Conservation (phyloP, 2,888 invertebrate species). For the Thelaira solivaga region DNA sequence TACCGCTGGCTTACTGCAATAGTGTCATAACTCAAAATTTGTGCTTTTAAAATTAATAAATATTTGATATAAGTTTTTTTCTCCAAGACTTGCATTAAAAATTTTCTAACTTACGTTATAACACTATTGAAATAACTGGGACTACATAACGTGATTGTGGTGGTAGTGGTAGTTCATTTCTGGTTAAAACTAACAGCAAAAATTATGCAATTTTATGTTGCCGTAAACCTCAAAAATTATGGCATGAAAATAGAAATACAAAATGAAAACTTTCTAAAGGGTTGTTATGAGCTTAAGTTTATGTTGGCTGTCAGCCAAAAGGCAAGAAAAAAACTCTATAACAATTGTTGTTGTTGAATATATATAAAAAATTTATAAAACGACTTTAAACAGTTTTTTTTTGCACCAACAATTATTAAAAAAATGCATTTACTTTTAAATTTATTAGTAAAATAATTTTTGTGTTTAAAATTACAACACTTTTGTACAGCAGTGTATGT, state of each 20-base stretch:
- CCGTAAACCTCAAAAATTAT: constrained; percentile 49
- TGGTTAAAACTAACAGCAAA: constrained; percentile 20
- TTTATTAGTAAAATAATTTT: not conserved
- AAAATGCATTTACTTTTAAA: not conserved
- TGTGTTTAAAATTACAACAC: not conserved
- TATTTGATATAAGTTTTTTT: too few relatives aligned
- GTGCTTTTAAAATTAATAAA: too few relatives aligned
- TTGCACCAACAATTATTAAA: not conserved
- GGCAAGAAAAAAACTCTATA: constrained; percentile 21
- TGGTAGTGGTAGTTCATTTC: not conserved
- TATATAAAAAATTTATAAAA: not conserved
- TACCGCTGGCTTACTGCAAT: too few relatives aligned
- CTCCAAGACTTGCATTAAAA: too few relatives aligned
- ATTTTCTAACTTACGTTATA: too few relatives aligned
- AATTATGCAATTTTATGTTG: constrained; percentile 39
- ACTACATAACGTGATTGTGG: too few relatives aligned
- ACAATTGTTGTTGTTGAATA: too few relatives aligned
- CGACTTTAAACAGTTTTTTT: not conserved
- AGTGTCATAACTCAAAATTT: too few relatives aligned
- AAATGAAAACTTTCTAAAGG: constrained; percentile 16
- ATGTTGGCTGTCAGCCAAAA: constrained; percentile 40
- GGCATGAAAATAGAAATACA: constrained; percentile 56
- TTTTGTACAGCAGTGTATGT: not conserved
- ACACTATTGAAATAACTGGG: too few relatives aligned
- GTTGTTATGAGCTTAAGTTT: not conserved